Base-by-base conservation (phyloP, 2,797 vertebrate genomes). In the Scleropages formosus region DNA sequence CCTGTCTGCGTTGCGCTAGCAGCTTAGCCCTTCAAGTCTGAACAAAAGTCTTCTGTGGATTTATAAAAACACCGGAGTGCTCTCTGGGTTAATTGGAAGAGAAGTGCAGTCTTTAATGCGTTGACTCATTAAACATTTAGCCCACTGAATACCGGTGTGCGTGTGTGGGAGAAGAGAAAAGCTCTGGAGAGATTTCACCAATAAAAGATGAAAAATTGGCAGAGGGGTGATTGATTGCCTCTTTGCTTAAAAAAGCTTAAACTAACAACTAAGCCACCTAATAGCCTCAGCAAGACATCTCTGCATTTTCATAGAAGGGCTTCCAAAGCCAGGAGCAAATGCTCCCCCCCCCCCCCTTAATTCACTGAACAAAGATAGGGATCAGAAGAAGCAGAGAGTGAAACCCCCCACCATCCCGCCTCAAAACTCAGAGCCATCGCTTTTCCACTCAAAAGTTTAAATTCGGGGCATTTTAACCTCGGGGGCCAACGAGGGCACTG, bases 51-150 rank as follows among this genome's bases (percentile, higher is more conserved):
- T 92, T 93, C 89, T 95, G 93, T 95, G 93, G 94, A 94, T 96
- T 98, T 97, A 97, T 92, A 91, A 91, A 95, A 95, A 95, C 90
- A 92, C 93, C 93, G 91, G 92, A 91, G 88, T 94, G 94, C 92
- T 94, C 93, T 90, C 79, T 86, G 91, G 94, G 96, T 98, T 98
- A 98, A 97, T 96, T 97, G 94, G 94, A 92, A 93, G 90, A 94
- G 93, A 95, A 95, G 91, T 91, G 91, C 94, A 93, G 93, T 90
- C 89, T 95, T 96, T 92, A 95, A 93, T 88, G 88, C 87, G 91
- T 90, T 92, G 91, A 93, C 89, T 96, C 92, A 95, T 98, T 96
- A 95, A 95, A 95, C 89, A 95, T 95, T 96, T 94, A 93, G 92
- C 85, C 88, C 82, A 90, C 89, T 86, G 90, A 84, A 90, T 86